Conservation (phyloP, 2,888 invertebrate genomes). For the Lasius platythorax region DNA sequence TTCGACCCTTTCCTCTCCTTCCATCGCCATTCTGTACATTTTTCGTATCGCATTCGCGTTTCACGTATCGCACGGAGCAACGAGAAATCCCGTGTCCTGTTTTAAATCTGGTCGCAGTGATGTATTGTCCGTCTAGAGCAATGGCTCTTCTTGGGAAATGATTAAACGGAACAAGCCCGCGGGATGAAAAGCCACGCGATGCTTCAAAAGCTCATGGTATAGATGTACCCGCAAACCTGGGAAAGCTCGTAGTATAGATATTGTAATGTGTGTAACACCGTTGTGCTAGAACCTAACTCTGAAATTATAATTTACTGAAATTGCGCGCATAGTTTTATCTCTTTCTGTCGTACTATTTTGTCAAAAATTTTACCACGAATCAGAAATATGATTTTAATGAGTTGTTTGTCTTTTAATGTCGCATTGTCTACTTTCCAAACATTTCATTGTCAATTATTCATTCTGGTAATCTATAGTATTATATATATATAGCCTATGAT, state of each 20-base stretch:
- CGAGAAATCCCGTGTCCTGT: constrained; percentile 64
- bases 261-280: constrained; percentile 30
- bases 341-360: not conserved
- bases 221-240: not conserved
- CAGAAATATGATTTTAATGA: not conserved
- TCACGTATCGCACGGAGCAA: constrained; percentile 66
- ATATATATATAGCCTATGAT: not conserved
- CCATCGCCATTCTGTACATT: constrained; percentile 71
- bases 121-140: constrained; percentile 64
- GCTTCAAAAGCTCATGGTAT: constrained; percentile 32
- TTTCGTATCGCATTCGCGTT: constrained; percentile 75
- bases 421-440: not conserved
- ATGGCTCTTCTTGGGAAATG: constrained; percentile 54
- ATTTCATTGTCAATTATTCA: not conserved
- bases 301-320: constrained; percentile 34
- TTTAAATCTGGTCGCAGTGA: constrained; percentile 73
- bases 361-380: not conserved
- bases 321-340: not conserved
- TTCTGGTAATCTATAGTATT: no score
- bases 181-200: constrained; percentile 48
- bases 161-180: constrained; percentile 49
- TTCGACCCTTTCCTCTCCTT: constrained; percentile 21
- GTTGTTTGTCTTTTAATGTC: not conserved
- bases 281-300: not conserved
- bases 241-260: constrained; percentile 24